Conservation (phyloP, 2,888 invertebrate species). For the Tinea trinotella region DNA sequence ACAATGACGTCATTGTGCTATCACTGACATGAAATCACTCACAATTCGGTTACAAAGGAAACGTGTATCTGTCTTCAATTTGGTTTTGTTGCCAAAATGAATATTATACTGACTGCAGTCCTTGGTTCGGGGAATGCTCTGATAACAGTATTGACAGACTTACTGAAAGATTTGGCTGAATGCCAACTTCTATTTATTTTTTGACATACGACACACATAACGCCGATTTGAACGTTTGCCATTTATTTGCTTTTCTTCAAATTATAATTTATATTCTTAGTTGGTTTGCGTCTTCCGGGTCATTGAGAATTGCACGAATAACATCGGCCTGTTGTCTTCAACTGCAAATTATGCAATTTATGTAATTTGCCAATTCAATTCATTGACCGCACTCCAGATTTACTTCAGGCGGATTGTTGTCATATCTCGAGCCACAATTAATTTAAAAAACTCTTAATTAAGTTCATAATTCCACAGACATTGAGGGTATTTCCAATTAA, state of each 20-base stretch:
- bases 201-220: constrained; percentile 23
- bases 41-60: constrained; percentile 16
- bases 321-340: neutral
- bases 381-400: too few relatives aligned
- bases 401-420: too few relatives aligned
- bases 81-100: constrained; percentile 18
- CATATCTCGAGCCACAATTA: too few relatives aligned
- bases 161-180: constrained; percentile 14
- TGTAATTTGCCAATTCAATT: too few relatives aligned
- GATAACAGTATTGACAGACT: constrained; percentile 18
- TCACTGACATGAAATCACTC: constrained; percentile 15
- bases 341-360: neutral
- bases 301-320: neutral
- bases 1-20: constrained; percentile 2
- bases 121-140: constrained; percentile 16
- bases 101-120: constrained; percentile 14
- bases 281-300: constrained; percentile 12
- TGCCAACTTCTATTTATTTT: constrained; percentile 20
- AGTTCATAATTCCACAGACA: constrained; percentile 4
- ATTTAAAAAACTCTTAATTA: neutral
- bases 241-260: constrained; percentile 18
- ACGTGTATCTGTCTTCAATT: constrained; percentile 15
- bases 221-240: constrained; percentile 19
- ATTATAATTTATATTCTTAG: constrained; percentile 16
- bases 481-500: constrained; percentile 39